A percentile compares a stretch with the other conserved stretches of the same genome.
These are phyloP conservation scores for Brachirus orientalis DNA, from an alignment of 2,113 vertebrate genomes.

Conservation along the genomic window DNA sequence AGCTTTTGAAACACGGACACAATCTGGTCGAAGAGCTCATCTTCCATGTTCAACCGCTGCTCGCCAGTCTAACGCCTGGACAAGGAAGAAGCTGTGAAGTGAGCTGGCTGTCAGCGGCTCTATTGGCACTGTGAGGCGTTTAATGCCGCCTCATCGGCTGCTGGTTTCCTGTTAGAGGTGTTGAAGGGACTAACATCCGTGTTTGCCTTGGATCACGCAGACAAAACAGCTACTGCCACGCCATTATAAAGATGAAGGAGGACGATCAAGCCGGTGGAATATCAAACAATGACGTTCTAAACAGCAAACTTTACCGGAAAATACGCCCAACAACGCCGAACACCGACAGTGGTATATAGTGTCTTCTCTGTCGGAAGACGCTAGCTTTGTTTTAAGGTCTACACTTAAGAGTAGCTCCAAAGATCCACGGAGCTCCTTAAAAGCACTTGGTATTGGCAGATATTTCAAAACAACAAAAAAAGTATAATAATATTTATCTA, in stretches of 20 bases:
- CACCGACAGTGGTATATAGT: neutral
- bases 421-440: neutral
- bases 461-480: too few species aligned
- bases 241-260: conserved; percentile 28
- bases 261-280: neutral
- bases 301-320: neutral
- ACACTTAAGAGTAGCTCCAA: neutral
- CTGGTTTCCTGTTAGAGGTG: neutral
- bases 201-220: neutral
- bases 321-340: neutral
- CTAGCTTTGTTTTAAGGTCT: neutral
- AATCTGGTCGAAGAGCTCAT: conserved; percentile 84
- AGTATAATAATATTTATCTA: too few species aligned
- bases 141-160: neutral
- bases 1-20: conserved; percentile 80
- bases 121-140: neutral
- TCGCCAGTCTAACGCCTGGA: neutral
- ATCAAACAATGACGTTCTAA: neutral
- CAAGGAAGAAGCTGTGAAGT: neutral
- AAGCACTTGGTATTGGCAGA: neutral
- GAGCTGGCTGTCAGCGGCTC: neutral
- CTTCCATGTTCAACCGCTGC: conserved; percentile 82
- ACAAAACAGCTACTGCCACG: conserved; percentile 57
- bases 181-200: conserved; percentile 18
- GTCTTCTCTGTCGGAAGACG: too few species aligned